Percentiles rank a stretch among this genome's conserved stretches.
Evolutionary conservation across 2,797 vertebrate species (phyloP).

Genomic region (Sus cebifrons): DNA sequence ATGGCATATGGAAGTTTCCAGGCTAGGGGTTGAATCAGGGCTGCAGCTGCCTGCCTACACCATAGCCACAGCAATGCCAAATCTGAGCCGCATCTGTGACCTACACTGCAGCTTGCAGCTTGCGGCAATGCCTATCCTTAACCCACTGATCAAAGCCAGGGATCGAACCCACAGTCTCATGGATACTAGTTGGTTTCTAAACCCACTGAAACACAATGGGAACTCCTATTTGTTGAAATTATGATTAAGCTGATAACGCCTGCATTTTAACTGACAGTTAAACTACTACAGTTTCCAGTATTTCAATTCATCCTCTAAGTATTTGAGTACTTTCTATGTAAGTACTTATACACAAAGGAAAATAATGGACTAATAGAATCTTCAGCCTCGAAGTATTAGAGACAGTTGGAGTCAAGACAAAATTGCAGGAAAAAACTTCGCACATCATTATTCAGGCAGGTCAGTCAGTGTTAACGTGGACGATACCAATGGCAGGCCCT

Average conservation of each 20-base stretch:
- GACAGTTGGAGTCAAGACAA: background rate
- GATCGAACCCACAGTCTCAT: too few species aligned
- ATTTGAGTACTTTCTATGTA: background rate
- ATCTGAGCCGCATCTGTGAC: too few species aligned
- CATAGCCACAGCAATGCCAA: too few species aligned
- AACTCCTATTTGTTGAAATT: background rate
- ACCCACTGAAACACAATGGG: too few species aligned
- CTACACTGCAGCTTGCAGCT: too few species aligned
- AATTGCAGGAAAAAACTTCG: background rate
- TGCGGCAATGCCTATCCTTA: too few species aligned
- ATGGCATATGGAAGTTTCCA: too few species aligned
- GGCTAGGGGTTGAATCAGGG: too few species aligned
- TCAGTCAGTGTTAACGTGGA: background rate
- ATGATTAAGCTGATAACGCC: background rate
- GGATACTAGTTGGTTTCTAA: too few species aligned
- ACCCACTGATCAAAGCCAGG: too few species aligned
- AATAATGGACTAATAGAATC: background rate
- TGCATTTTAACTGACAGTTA: background rate
- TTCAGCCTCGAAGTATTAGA: background rate
- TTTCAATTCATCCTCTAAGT: background rate
- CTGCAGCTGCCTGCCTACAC: too few species aligned
- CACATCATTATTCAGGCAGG: rapidly evolving
- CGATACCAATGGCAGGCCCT: background rate
- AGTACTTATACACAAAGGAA: background rate
- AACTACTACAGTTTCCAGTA: background rate